Conservation (phyloP, 1,140 invertebrate genomes). For the Adelges cooleyi region DNA sequence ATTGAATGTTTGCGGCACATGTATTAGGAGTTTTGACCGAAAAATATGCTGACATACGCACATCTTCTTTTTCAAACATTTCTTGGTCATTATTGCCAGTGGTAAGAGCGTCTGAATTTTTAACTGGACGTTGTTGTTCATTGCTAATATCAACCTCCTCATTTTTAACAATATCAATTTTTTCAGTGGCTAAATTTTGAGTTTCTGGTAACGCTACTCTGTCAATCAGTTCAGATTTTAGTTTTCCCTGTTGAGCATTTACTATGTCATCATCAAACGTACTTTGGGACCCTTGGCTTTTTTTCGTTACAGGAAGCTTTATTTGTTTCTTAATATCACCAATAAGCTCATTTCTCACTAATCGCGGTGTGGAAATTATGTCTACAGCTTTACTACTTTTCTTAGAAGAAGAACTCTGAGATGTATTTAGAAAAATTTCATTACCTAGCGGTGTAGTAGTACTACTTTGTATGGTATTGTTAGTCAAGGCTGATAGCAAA, state of each 20-base stretch:
- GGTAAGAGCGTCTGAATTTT: neutral
- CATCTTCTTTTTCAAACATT: neutral
- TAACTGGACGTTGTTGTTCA: neutral
- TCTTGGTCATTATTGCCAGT: neutral
- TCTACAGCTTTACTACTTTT: neutral
- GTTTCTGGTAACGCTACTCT: neutral
- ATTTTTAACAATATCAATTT: neutral
- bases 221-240: neutral
- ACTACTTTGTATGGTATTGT: neutral
- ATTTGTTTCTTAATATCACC: neutral
- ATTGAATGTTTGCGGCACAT: neutral
- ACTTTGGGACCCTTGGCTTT: conserved; percentile 21
- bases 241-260: neutral
- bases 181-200: neutral
- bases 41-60: neutral
- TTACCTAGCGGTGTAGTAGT: neutral
- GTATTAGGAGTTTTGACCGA: neutral
- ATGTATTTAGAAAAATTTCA: conserved; percentile 5
- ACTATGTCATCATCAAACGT: conserved; percentile 12
- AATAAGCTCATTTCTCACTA: neutral
- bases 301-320: neutral
- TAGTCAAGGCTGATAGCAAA: neutral
- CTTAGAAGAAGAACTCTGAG: neutral
- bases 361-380: neutral
- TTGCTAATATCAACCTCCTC: neutral